Conservation (phyloP, 2,888 invertebrate species). For the Caenorhabditis japonica region DNA sequence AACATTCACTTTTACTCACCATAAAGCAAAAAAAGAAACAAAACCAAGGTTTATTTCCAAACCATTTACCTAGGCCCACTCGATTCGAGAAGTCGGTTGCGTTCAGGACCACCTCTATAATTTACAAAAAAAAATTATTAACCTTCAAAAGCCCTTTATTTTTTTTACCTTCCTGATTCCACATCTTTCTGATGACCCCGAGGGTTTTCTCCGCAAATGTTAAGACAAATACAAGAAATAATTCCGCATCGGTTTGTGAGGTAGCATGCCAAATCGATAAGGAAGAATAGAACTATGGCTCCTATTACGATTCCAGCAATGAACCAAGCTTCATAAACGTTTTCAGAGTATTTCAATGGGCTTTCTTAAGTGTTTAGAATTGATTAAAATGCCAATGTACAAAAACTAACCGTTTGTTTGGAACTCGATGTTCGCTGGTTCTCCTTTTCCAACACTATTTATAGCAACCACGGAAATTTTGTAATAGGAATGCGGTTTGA, state of each 20-base stretch:
- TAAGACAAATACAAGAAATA: conserved; percentile 77
- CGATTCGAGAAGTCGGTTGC: conserved; percentile 38
- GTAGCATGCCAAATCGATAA: conserved; percentile 88
- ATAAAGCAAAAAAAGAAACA: conserved; percentile 12
- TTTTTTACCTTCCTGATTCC: conserved; percentile 60
- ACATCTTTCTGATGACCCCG: conserved; percentile 49
- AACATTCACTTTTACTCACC: conserved; percentile 39
- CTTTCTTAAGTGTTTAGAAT: conserved; percentile 22
- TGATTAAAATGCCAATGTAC: neutral
- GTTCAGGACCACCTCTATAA: conserved; percentile 44
- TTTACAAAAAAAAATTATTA: neutral
- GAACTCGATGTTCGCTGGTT: conserved; percentile 85
- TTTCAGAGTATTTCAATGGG: conserved; percentile 27
- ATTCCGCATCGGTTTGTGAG: conserved; percentile 82
- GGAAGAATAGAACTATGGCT: conserved; percentile 84
- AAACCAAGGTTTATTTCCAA: conserved; percentile 4
- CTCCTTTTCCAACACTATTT: conserved; percentile 88
- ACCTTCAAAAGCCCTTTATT: neutral
- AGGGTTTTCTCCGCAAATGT: conserved; percentile 63
- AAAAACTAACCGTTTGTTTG: conserved; percentile 58
- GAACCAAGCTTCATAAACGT: too few relatives aligned
- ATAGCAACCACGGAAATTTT: conserved; percentile 88
- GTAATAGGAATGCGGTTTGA: conserved; percentile 87
- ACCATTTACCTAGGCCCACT: conserved; percentile 40
- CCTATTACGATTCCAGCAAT: conserved; percentile 16